Base-by-base conservation (phyloP, 2,797 vertebrate genomes). In the Eupleurogrammus muticus region DNA sequence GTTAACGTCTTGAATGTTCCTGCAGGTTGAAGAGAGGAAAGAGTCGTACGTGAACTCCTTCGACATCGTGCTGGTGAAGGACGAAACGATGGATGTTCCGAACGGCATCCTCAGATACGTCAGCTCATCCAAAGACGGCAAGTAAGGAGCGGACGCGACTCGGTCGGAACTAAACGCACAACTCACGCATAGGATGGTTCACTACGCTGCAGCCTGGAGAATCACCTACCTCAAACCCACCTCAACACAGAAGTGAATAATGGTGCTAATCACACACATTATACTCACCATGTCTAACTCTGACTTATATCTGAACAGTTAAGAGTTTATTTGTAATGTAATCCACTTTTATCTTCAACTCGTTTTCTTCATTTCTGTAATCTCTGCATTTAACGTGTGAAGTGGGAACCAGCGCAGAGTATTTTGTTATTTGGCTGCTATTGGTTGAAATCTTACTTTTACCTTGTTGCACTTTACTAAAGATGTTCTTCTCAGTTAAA, bases 1-100 rank as follows among this genome's bases (percentile, higher is more conserved):
- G 16, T 73, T 9, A 62, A 8, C 1, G 4, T 54, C 28, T 28
- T 14, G 12, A n/a, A 3, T 40, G 42, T 10, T 66, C 0, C 70
- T 38, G 64, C 89, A 97, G 96, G 95, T 97, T 64, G 95, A 96
- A 0, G 94, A 96, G 79, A 91, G 50, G 57, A 92, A 92, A 12
- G 93, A 90, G 54, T 92, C 77, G 11, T 96, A 96, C 80, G 1
- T 95, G 64, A 93, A 94, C n/a, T 83, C 93, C 16, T 97, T 95
- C 0, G 95, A 97, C 89, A 91, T 97, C 0, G 96, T 97, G 4
- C 88, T 97, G 87, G 92, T 96, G 83, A 91, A 91, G 1, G 96
- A 97, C 0, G 95, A 96, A 90, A 96, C 94, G 0, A 87, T 97
- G 88, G 95, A 96, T 0, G 90, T 97, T 52, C 95, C 92, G 17